Evolutionary conservation across 2,888 invertebrate genomes (phyloP).

Genomic region (Orthosia gothica): DNA sequence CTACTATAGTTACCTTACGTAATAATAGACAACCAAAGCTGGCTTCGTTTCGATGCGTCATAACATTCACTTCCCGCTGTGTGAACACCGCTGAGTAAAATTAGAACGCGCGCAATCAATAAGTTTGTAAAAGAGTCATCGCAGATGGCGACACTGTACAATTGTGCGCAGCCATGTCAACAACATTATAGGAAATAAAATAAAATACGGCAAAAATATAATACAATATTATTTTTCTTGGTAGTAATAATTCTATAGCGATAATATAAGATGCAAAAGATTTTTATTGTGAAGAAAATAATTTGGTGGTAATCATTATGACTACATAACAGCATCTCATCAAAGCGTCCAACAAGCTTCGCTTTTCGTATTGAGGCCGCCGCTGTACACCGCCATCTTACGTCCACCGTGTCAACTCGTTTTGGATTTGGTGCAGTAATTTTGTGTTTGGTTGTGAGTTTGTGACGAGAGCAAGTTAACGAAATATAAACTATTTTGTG

Average conservation of each 20-base stretch:
- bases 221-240: not conserved
- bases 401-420: conserved; percentile 85
- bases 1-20: conserved; percentile 71
- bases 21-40: conserved; percentile 74
- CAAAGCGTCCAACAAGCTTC: conserved; percentile 60
- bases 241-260: not conserved
- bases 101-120: conserved; percentile 85
- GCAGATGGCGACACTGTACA: conserved; percentile 83
- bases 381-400: conserved; percentile 88
- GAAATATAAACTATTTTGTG: conserved; percentile 80
- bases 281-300: not conserved
- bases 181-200: conserved; percentile 22
- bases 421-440: conserved; percentile 82
- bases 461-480: conserved; percentile 79
- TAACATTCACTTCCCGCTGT: conserved; percentile 66
- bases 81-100: conserved; percentile 69
- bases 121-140: conserved; percentile 66
- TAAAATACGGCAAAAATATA: not conserved
- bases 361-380: conserved; percentile 73
- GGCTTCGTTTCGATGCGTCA: conserved; percentile 75
- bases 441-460: conserved; percentile 83
- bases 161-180: conserved; percentile 66
- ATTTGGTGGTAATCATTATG: conserved; percentile 54
- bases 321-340: conserved; percentile 54
- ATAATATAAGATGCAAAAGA: not conserved